Percentiles rank a stretch among this genome's conserved stretches.
phyloP scores from a whole-genome alignment of 2,888 invertebrate genomes.

The Coelopa pilipes region DNA sequence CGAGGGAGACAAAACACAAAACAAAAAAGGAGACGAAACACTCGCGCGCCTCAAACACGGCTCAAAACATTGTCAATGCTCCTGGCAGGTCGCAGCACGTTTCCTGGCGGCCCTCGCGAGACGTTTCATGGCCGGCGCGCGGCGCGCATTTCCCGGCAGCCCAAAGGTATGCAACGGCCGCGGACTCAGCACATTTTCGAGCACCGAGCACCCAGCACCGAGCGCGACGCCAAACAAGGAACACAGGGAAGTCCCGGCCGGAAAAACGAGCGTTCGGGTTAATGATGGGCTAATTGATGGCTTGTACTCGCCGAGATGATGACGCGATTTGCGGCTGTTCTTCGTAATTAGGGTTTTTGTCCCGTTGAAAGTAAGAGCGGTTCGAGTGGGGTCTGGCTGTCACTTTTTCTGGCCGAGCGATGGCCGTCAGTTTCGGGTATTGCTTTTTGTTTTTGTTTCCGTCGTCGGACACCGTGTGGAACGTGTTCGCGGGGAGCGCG shows the following conservation, averaged over 20 bases:
- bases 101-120: slow-evolving; percentile 29
- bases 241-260: not conserved
- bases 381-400: not conserved
- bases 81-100: slow-evolving; percentile 26
- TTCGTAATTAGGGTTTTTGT: not conserved
- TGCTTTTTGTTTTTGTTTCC: not conserved
- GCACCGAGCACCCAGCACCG: not conserved
- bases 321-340: too few species aligned
- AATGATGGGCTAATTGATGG: not conserved
- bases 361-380: not conserved
- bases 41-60: slow-evolving; percentile 1
- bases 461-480: slow-evolving; percentile 4
- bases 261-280: not conserved
- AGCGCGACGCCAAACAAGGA: too few species aligned
- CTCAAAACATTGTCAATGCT: slow-evolving; percentile 15
- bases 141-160: not conserved
- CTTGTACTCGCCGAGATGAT: not conserved
- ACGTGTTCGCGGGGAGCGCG: not conserved
- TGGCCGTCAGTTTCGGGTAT: too few species aligned
- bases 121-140: not conserved
- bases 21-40: not conserved
- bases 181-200: not conserved
- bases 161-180: slow-evolving; percentile 6
- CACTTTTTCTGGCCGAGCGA: not conserved
- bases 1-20: not conserved